Evolutionary conservation across 2,797 vertebrate genomes (phyloP).

Genomic region (Sardinella longiceps): DNA sequence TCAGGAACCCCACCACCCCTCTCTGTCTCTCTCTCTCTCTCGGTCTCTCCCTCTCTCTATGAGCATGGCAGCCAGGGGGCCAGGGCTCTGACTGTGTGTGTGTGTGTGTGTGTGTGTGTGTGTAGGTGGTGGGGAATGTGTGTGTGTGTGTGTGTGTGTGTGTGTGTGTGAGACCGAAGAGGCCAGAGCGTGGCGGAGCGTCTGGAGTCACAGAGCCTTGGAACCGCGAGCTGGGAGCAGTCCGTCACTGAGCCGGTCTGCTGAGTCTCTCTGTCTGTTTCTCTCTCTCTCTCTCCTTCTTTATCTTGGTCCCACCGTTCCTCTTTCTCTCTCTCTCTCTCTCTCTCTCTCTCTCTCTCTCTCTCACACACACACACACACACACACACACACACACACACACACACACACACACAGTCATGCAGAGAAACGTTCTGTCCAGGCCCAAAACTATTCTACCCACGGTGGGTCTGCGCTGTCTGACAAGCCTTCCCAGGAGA

Average conservation of each 20-base stretch:
- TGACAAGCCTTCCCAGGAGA: constrained; percentile 16
- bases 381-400: background rate
- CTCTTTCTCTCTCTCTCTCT: constrained; percentile 49
- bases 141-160: background rate
- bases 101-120: background rate
- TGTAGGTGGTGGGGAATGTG: too few species aligned
- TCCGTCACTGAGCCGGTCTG: background rate
- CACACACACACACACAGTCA: constrained; percentile 1
- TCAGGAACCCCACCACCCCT: background rate
- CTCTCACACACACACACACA: constrained; percentile 14
- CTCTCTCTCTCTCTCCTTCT: background rate
- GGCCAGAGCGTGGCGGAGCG: background rate
- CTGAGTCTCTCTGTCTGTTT: background rate
- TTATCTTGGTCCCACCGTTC: constrained; percentile 32
- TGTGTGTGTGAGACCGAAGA: background rate
- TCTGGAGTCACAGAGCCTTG: constrained; percentile 3
- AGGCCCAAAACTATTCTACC: constrained; percentile 52
- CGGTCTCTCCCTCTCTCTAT: background rate
- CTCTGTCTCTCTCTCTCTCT: background rate
- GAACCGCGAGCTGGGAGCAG: background rate
- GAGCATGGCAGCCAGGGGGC: background rate
- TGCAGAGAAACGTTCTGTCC: background rate
- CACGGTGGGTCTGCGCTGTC: constrained; percentile 26
- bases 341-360: constrained; percentile 28
- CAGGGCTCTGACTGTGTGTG: background rate